Conservation (phyloP, 2,797 vertebrate species). For the Chelonia mydas region DNA sequence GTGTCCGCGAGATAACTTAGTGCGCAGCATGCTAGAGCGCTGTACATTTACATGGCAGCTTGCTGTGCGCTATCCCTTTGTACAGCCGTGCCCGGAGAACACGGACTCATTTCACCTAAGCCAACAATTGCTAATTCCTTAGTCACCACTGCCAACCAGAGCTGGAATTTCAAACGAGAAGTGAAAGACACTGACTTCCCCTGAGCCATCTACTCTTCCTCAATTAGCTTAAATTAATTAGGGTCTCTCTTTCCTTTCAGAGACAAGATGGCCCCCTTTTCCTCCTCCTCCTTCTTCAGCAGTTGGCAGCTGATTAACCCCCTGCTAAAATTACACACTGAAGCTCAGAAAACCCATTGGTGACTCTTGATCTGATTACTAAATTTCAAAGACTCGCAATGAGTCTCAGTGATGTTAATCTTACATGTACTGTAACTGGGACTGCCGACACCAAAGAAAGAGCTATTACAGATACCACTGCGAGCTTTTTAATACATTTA, state of each 20-base stretch:
- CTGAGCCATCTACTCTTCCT: not conserved
- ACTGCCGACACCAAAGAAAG: not conserved
- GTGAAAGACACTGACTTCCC: not conserved
- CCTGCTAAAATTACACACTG: not conserved
- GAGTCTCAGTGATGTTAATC: not conserved
- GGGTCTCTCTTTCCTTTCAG: not conserved
- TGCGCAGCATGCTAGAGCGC: not conserved
- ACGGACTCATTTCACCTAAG: not conserved
- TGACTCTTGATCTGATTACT: not conserved
- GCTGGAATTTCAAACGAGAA: not conserved
- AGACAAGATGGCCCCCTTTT: not conserved
- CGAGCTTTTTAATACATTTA: conserved; percentile 31
- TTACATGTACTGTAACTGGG: not conserved
- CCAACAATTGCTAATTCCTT: not conserved
- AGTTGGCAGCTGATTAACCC: not conserved
- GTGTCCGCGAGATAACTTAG: not conserved
- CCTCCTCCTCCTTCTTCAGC: not conserved
- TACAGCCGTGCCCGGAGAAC: not conserved
- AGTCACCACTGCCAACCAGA: not conserved
- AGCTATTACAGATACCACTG: not conserved
- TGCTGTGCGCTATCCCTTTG: not conserved
- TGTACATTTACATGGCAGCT: not conserved
- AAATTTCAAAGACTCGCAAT: conserved; percentile 5
- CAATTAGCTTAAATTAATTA: not conserved
- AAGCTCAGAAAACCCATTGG: not conserved